A percentile compares a stretch with the other conserved stretches of the same genome.
Conservation (phyloP, 2,113 vertebrate genomes). For the Lethenteron camtschaticum region DNA sequence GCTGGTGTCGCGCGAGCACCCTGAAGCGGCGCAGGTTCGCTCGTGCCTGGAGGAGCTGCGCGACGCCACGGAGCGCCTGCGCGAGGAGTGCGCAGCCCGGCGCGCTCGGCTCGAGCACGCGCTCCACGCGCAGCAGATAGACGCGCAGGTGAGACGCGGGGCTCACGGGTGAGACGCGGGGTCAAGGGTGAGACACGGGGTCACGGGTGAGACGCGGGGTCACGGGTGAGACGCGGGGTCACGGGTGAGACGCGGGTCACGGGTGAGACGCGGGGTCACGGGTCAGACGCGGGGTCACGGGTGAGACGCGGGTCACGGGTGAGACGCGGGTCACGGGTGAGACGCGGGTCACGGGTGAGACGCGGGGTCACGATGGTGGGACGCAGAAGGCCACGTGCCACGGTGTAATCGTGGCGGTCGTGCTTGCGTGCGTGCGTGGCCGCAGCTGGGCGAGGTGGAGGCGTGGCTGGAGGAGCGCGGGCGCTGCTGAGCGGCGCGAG, state of each 20-base stretch:
- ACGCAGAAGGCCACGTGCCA: not conserved
- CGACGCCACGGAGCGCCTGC: constrained; percentile 24
- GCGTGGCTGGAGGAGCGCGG: constrained; percentile 38
- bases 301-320: constrained; percentile 31
- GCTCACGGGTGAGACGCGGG: too few species aligned
- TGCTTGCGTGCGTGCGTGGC: not conserved
- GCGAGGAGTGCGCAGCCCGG: constrained; percentile 23
- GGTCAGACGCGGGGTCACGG: too few species aligned
- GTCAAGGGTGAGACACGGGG: too few species aligned
- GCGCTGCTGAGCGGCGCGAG: constrained; percentile 20
- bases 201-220: too few species aligned
- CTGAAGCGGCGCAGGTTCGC: constrained; percentile 30
- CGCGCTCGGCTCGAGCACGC: constrained; percentile 29
- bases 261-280: too few species aligned
- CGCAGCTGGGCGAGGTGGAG: constrained; percentile 43
- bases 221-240: too few species aligned
- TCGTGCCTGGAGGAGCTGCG: constrained; percentile 33
- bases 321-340: constrained; percentile 7
- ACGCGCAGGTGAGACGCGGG: constrained; percentile 32
- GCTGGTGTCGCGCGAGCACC: constrained; percentile 33
- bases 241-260: too few species aligned
- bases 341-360: too few species aligned
- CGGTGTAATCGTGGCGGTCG: not conserved
- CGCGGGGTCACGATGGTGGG: not conserved
- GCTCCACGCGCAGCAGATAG: constrained; percentile 33